Percentiles rank a stretch among this genome's conserved stretches.
Evolutionary conservation across 2,113 vertebrate genomes (phyloP).

Genomic region (Budorcas taxicolor): DNA sequence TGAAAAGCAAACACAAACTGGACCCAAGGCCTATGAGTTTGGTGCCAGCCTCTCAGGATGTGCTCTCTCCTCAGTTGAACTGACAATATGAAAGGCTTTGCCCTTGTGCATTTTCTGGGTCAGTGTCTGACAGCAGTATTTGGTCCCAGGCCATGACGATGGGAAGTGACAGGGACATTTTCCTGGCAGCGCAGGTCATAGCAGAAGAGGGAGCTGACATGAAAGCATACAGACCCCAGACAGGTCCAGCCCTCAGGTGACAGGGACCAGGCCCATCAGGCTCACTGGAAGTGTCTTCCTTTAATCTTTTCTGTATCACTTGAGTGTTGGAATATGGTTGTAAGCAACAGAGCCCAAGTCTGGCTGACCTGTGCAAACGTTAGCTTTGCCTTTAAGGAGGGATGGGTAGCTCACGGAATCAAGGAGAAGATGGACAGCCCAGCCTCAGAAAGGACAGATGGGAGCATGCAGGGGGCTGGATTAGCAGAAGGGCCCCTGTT

Average conservation of each 20-base stretch:
- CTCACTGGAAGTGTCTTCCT: neutral
- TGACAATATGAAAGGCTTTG: slow-evolving; percentile 22
- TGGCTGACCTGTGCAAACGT: neutral
- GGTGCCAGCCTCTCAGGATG: neutral
- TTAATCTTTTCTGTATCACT: neutral
- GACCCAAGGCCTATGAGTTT: neutral
- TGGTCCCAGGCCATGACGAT: slow-evolving; percentile 58
- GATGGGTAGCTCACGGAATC: neutral
- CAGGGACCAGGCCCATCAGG: neutral
- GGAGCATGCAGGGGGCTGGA: rapidly evolving
- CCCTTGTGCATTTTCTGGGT: slow-evolving; percentile 53
- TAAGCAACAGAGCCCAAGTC: neutral
- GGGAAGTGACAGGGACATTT: slow-evolving; percentile 66
- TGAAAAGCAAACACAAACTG: neutral
- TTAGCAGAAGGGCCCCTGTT: neutral
- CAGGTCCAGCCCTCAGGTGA: neutral
- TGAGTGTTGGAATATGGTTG: neutral
- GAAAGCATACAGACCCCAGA: slow-evolving; percentile 17
- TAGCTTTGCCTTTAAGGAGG: neutral
- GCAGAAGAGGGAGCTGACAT: slow-evolving; percentile 34
- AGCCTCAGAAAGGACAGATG: neutral
- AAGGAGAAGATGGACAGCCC: neutral
- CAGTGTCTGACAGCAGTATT: slow-evolving; percentile 57
- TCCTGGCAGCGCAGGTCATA: slow-evolving; percentile 51
- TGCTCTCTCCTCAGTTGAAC: neutral